Base-by-base conservation (phyloP, 2,888 invertebrate species). In the Agrochola circellaris region DNA sequence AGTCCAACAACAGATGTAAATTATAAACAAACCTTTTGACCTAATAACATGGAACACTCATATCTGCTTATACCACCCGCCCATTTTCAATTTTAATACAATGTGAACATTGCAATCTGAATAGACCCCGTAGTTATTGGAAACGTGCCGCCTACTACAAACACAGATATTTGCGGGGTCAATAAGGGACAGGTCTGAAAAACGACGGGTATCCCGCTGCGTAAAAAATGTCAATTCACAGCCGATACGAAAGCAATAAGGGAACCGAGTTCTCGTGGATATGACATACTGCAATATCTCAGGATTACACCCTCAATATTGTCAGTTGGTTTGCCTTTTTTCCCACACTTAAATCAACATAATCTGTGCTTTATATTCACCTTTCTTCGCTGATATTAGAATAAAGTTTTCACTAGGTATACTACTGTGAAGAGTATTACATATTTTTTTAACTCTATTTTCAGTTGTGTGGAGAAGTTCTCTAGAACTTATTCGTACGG, bases 241-340 rank as follows among this genome's bases (percentile, higher is more conserved):
- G 86, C 84, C 89, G 89, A 92, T 93, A 91, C 87, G 91, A 91
- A 91, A 91, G 92, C 91, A 93, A 93, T 93, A 93, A 93, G 90
- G 90, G 90, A 89, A 80, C 80, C 84, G 88, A 87, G 88, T 89
- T 91, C 90, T 90, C 89, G 90, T 88, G 90, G 89, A 90, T 93
- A 91, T 91, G 92, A 93, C 92, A 91, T 91, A 91, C 92, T 91
- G 95, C 93, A 96, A 96, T 96, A 96, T 93, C 94, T 92, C 90
- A 88, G 96, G 96, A 96, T 96, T 96, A 96, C 91, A 88, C 88
- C 90, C 89, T 92, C 95, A 95, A 96, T 96, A 95, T 95, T 95
- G 94, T 95, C 92, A 92, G 91, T 90, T 87, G 83, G 89, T 85
- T 90, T 89, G 89, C 90, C 81, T 93, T 95, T 96, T 95, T 95